A percentile compares a stretch with the other conserved stretches of the same genome.
Conservation (phyloP, 2,797 vertebrate genomes). For the Oreochromis grahami region DNA sequence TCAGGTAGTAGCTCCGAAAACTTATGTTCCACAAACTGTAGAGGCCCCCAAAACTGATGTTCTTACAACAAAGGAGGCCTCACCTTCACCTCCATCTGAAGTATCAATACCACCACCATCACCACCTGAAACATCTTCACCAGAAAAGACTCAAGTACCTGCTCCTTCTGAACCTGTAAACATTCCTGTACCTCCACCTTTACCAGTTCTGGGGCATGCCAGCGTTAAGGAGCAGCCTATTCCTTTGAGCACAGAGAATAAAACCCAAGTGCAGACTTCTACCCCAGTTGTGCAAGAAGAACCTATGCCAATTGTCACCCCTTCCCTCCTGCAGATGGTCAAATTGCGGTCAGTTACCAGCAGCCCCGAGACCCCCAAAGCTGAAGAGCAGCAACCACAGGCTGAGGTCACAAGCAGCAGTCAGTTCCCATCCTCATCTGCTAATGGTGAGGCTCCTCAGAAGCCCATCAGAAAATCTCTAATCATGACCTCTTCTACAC, state of each 20-base stretch:
- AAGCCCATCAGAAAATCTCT: slow-evolving; percentile 88
- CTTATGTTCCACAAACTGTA: not conserved
- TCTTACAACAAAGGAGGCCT: not conserved
- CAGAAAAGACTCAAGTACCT: slow-evolving; percentile 7
- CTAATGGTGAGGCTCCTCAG: slow-evolving; percentile 72
- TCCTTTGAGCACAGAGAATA: slow-evolving; percentile 25
- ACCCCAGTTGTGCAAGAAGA: slow-evolving; percentile 71
- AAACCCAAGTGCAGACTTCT: slow-evolving; percentile 57
- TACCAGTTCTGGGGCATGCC: slow-evolving; percentile 18
- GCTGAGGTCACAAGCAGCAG: slow-evolving; percentile 17
- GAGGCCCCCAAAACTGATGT: not conserved
- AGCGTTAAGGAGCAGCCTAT: slow-evolving; percentile 15
- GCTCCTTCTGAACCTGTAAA: slow-evolving; percentile 2
- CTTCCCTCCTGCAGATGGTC: slow-evolving; percentile 86
- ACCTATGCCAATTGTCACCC: slow-evolving; percentile 74
- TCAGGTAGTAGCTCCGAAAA: not conserved
- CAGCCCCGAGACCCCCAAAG: slow-evolving; percentile 50
- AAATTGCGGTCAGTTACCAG: slow-evolving; percentile 80
- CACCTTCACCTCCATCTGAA: slow-evolving; percentile 8
- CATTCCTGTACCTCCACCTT: slow-evolving; percentile 34
- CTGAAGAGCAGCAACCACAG: slow-evolving; percentile 27
- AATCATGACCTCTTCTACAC: slow-evolving; percentile 66
- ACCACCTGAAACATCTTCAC: not conserved
- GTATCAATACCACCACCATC: not conserved
- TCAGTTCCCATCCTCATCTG: not conserved